A percentile compares a stretch with the other conserved stretches of the same genome.
Conservation (phyloP, 2,113 vertebrate genomes). For the Stigmatopora nigra region DNA sequence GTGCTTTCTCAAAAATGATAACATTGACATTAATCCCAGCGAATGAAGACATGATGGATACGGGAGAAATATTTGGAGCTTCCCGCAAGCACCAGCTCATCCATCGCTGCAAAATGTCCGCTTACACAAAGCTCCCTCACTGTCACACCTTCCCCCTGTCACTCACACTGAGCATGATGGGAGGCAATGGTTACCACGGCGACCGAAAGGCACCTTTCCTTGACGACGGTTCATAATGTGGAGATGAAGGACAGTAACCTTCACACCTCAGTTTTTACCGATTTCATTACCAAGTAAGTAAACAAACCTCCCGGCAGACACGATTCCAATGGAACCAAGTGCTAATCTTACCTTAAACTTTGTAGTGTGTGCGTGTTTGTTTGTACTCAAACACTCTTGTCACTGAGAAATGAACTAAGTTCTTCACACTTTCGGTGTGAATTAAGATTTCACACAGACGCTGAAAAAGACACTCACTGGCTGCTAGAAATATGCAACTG, state of each 20-base stretch:
- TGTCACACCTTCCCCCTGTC: conserved; percentile 61
- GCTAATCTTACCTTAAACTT: conserved; percentile 24
- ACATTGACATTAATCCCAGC: conserved; percentile 3
- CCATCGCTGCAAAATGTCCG: conserved; percentile 43
- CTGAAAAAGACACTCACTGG: conserved; percentile 48
- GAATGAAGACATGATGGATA: conserved; percentile 3
- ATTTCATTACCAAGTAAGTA: conserved; percentile 10
- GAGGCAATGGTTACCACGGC: conserved; percentile 65
- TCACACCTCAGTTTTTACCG: conserved; percentile 53
- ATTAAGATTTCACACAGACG: conserved; percentile 64
- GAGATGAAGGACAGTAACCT: conserved; percentile 58
- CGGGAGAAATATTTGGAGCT: neutral
- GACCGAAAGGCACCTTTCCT: conserved; percentile 62
- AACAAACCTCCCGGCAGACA: conserved; percentile 27
- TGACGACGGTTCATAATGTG: conserved; percentile 57
- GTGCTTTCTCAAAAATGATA: conserved; percentile 1
- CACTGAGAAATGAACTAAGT: conserved; percentile 54
- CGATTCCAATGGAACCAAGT: neutral
- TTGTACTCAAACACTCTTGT: conserved; percentile 43
- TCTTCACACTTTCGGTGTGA: conserved; percentile 59
- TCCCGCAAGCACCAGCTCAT: conserved; percentile 16
- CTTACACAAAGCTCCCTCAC: conserved; percentile 49
- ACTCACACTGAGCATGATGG: conserved; percentile 62
- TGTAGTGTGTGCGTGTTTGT: conserved; percentile 20
- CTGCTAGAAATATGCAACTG: conserved; percentile 60